Percentiles rank a stretch among this genome's conserved stretches.
Evolutionary conservation across 2,113 vertebrate species (phyloP).

Genomic region (Lophotis ruficrista): DNA sequence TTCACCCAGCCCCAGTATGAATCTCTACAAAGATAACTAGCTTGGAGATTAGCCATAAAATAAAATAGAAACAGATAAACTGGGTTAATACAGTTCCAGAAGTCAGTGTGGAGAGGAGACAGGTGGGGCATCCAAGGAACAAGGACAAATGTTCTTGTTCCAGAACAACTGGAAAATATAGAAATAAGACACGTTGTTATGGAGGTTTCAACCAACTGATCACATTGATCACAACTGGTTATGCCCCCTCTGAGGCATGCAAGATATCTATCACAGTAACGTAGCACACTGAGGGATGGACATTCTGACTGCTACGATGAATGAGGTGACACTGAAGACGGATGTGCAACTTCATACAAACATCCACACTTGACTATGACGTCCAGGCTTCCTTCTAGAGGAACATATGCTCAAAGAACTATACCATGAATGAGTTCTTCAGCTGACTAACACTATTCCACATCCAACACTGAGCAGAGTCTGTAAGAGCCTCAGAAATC

Average conservation of each 20-base stretch:
- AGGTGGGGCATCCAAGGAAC: neutral
- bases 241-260: neutral
- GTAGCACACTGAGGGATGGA: neutral
- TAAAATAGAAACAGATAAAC: neutral
- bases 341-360: neutral
- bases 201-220: neutral
- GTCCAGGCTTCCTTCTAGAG: neutral
- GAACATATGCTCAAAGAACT: neutral
- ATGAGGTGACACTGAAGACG: accelerated
- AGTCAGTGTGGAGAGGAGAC: neutral
- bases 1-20: neutral
- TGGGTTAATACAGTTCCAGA: conserved; percentile 6
- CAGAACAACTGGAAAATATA: neutral
- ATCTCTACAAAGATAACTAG: neutral
- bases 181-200: neutral
- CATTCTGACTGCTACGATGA: neutral
- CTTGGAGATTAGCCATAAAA: neutral
- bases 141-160: neutral
- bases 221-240: neutral
- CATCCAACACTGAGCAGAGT: neutral
- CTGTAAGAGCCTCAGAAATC: neutral
- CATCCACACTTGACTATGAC: neutral
- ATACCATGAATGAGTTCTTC: neutral
- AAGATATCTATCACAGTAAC: neutral
- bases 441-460: neutral